A percentile compares a stretch with the other conserved stretches of the same genome.
Evolutionary conservation across 2,888 invertebrate species (phyloP).

Genomic region (Cerastis rubricosa): DNA sequence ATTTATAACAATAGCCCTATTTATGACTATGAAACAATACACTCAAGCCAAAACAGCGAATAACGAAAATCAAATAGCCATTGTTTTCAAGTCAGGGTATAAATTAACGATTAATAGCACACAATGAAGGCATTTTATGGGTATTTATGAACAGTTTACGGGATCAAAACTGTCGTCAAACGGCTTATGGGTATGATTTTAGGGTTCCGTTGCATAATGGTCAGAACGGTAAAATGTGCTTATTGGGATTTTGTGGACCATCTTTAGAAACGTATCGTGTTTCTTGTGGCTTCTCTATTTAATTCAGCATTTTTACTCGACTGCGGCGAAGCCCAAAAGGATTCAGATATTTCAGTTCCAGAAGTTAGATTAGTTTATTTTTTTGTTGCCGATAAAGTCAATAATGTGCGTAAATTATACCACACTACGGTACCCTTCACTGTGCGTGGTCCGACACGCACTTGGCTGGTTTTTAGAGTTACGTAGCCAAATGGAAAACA

Average conservation of each 20-base stretch:
- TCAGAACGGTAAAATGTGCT: background rate
- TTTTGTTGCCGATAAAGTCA: background rate
- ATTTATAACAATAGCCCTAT: conserved; percentile 55
- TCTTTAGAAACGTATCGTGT: background rate
- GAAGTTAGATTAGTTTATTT: background rate
- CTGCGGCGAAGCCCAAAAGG: too few relatives aligned
- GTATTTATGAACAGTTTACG: conserved; percentile 49
- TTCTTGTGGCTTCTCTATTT: background rate
- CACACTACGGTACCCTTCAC: background rate
- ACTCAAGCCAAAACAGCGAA: conserved; percentile 48
- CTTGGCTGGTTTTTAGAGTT: background rate
- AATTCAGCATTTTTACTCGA: background rate
- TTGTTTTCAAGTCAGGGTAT: conserved; percentile 63
- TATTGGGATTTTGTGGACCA: background rate
- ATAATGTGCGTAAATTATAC: background rate
- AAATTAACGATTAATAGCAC: conserved; percentile 56
- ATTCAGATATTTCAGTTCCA: background rate
- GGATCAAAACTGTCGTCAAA: conserved; percentile 46
- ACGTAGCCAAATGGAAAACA: too few relatives aligned
- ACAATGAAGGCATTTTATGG: conserved; percentile 53
- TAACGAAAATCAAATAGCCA: conserved; percentile 68
- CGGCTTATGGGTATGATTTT: conserved; percentile 34
- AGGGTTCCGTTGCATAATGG: background rate
- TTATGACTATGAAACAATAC: conserved; percentile 66
- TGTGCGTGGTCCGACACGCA: background rate